Evolutionary conservation across 2,888 invertebrate species (phyloP).

Genomic region (Cyclophora punctaria): DNA sequence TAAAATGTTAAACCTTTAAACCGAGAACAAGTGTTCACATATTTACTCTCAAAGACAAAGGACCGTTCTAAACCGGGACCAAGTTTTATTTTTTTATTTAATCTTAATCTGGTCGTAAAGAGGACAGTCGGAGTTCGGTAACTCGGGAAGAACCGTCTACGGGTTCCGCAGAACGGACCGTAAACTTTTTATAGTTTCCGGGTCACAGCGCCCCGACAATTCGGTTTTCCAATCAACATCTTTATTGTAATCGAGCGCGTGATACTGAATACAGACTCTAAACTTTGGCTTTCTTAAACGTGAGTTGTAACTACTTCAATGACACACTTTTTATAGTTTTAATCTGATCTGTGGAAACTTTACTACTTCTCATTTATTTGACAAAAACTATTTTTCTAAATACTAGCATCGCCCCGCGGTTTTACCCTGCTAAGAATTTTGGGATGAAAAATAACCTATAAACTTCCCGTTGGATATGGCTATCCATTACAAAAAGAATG

Average conservation of each 20-base stretch:
- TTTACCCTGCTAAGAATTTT: too few relatives aligned
- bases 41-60: conserved; percentile 17
- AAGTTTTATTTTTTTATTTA: conserved; percentile 34
- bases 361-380: too few relatives aligned
- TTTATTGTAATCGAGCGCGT: conserved; percentile 43
- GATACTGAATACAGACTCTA: conserved; percentile 6
- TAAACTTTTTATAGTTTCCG: conserved; percentile 67
- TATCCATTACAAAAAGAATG: too few relatives aligned
- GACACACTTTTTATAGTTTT: too few relatives aligned
- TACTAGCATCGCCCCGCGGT: too few relatives aligned
- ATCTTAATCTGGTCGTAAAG: conserved; percentile 42
- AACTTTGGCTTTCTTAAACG: conserved; percentile 1
- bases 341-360: too few relatives aligned
- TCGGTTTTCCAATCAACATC: conserved; percentile 62
- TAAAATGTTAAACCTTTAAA: too few relatives aligned
- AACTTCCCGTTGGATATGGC: too few relatives aligned
- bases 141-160: conserved; percentile 7
- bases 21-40: conserved; percentile 7
- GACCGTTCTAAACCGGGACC: conserved; percentile 22
- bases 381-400: too few relatives aligned
- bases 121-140: conserved; percentile 18
- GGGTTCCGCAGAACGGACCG: conserved; percentile 37
- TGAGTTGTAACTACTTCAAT: not conserved
- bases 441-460: too few relatives aligned
- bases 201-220: conserved; percentile 50